phyloP scores from a whole-genome alignment of 2,888 invertebrate genomes.

The Helobdella robusta region DNA sequence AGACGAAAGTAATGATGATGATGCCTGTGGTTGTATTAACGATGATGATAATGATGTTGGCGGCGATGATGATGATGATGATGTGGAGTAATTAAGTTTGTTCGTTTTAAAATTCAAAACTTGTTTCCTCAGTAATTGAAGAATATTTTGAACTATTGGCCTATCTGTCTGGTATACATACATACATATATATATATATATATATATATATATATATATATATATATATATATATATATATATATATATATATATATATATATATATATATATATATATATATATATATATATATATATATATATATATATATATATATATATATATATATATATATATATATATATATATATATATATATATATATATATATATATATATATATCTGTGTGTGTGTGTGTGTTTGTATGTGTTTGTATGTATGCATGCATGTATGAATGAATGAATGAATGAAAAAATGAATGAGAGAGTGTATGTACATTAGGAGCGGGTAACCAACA shows the following conservation, averaged over 20 bases:
- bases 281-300: constrained; percentile 34
- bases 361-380: constrained; percentile 1
- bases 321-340: constrained; percentile 1
- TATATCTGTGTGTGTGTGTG: not conserved
- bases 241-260: constrained; percentile 1
- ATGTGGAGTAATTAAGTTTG: too few species aligned
- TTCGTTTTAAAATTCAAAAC: too few species aligned
- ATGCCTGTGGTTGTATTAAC: too few species aligned
- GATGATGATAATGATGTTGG: too few species aligned
- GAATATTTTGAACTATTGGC: too few species aligned
- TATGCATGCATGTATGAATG: not conserved
- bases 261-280: constrained; percentile 1
- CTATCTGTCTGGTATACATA: too few species aligned
- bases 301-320: constrained; percentile 13
- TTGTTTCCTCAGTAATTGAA: too few species aligned
- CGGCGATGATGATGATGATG: too few species aligned
- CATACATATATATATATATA: not conserved
- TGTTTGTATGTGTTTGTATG: constrained; percentile 35
- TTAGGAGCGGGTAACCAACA: too few species aligned
- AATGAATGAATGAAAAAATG: constrained; percentile 9
- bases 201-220: constrained; percentile 1
- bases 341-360: constrained; percentile 34
- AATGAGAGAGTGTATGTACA: constrained; percentile 35
- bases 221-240: constrained; percentile 1
- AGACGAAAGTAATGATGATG: too few species aligned